These are phyloP conservation scores for Tenthredo mesomela DNA, from an alignment of 2,888 invertebrate species.

Conservation along the genomic window DNA sequence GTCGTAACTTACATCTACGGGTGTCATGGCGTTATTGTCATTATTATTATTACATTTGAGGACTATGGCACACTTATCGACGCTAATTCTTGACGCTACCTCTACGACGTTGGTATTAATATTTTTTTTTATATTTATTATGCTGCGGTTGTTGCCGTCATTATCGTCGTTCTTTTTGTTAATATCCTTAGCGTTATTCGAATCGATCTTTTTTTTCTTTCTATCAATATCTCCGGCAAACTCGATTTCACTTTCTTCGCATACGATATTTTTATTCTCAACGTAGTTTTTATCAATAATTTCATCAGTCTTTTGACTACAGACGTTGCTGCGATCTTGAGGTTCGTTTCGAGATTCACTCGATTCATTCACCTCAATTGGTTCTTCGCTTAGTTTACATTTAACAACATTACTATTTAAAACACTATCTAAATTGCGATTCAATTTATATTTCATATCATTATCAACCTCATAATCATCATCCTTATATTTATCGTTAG, in stretches of 20 bases:
- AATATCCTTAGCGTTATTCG: neutral
- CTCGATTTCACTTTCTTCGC: neutral
- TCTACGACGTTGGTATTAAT: slow-evolving; percentile 31
- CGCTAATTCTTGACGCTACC: slow-evolving; percentile 57
- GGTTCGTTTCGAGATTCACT: slow-evolving; percentile 40
- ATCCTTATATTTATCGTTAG: slow-evolving; percentile 49
- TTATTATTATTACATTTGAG: slow-evolving; percentile 63
- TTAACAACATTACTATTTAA: slow-evolving; percentile 51
- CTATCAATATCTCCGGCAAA: neutral
- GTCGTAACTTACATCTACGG: slow-evolving; percentile 74
- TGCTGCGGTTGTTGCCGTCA: neutral
- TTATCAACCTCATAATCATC: slow-evolving; percentile 26
- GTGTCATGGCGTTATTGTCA: slow-evolving; percentile 74
- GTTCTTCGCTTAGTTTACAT: slow-evolving; percentile 48
- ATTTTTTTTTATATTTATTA: slow-evolving; percentile 17
- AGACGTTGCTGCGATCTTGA: slow-evolving; percentile 53
- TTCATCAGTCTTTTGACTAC: slow-evolving; percentile 61
- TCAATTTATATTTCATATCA: neutral
- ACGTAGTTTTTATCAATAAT: slow-evolving; percentile 36
- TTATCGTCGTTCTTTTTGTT: slow-evolving; percentile 13
- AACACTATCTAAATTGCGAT: slow-evolving; percentile 48
- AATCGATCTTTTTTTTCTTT: neutral
- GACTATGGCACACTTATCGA: slow-evolving; percentile 73
- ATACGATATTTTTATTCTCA: neutral
- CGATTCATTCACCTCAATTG: slow-evolving; percentile 36